Percentiles rank a stretch among this genome's conserved stretches.
Conservation (phyloP, 1,140 invertebrate species). For the Trachymyrmex cornetzi region DNA sequence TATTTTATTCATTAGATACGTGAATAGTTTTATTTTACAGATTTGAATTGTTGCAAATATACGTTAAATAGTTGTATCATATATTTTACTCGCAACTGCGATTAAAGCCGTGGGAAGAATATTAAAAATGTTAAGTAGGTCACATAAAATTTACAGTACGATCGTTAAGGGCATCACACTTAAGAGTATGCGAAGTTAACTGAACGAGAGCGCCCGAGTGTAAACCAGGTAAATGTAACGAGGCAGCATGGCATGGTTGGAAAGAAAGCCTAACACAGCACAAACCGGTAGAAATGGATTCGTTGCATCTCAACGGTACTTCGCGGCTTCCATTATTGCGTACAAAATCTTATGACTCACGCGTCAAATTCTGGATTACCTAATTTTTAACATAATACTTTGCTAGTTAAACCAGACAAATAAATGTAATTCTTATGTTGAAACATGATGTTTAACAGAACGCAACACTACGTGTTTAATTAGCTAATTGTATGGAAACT, state of each 20-base stretch:
- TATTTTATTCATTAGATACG: not conserved
- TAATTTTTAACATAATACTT: slow-evolving; percentile 8
- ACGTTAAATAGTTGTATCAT: not conserved
- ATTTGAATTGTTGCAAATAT: not conserved
- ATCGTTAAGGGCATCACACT: slow-evolving; percentile 4
- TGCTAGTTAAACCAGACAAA: not conserved
- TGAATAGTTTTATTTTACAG: not conserved
- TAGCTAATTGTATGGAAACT: not conserved
- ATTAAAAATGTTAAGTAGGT: not conserved
- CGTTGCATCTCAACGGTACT: slow-evolving; percentile 78
- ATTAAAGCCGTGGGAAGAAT: not conserved
- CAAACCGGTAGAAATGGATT: slow-evolving; percentile 74
- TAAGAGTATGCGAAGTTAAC: not conserved
- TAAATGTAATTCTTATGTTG: not conserved
- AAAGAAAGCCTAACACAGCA: slow-evolving; percentile 80
- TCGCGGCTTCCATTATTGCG: slow-evolving; percentile 56
- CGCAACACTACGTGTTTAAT: not conserved
- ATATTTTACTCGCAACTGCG: not conserved
- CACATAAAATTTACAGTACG: not conserved
- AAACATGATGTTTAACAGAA: not conserved
- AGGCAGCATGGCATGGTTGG: slow-evolving; percentile 68
- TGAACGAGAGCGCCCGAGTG: slow-evolving; percentile 45
- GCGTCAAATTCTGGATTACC: not conserved
- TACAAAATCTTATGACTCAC: slow-evolving; percentile 5
- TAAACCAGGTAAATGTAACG: slow-evolving; percentile 72